A percentile compares a stretch with the other conserved stretches of the same genome.
These are phyloP conservation scores for Rhinichthys klamathensis DNA, from an alignment of 2,113 vertebrate species.

Conservation along the genomic window DNA sequence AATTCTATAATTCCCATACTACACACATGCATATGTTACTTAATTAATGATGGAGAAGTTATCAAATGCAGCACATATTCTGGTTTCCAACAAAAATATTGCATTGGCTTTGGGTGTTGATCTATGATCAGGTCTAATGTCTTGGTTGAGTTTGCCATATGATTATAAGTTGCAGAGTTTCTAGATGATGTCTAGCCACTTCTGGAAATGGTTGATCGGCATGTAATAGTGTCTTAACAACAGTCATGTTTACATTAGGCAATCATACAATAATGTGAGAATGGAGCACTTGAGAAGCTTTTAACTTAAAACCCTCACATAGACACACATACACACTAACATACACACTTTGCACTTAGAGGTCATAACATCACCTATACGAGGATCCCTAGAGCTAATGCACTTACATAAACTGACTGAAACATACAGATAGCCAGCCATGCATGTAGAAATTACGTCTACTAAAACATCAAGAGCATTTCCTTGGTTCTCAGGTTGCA, in stretches of 20 bases:
- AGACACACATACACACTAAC: conserved; percentile 5
- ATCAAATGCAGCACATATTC: not conserved
- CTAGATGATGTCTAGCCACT: not conserved
- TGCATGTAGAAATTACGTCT: not conserved
- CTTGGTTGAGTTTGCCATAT: not conserved
- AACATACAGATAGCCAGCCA: not conserved
- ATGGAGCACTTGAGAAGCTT: conserved; percentile 5
- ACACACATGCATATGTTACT: not conserved
- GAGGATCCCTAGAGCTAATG: conserved; percentile 14
- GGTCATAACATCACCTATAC: conserved; percentile 23
- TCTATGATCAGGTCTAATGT: not conserved
- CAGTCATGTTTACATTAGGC: conserved; percentile 28
- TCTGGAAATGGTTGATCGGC: not conserved
- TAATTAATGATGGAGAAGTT: not conserved
- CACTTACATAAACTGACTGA: not conserved
- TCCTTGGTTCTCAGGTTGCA: conserved; percentile 2
- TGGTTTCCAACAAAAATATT: not conserved
- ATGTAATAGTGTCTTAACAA: not conserved
- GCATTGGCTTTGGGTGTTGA: not conserved
- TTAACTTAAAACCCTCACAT: not conserved
- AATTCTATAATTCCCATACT: too few species aligned
- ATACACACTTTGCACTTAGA: conserved; percentile 33
- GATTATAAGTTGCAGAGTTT: not conserved
- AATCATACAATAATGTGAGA: not conserved
- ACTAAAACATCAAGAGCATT: not conserved